Percentiles rank a stretch among this genome's conserved stretches.
Evolutionary conservation across 1,140 invertebrate genomes (phyloP).

Genomic region (Diorhabda carinulata): DNA sequence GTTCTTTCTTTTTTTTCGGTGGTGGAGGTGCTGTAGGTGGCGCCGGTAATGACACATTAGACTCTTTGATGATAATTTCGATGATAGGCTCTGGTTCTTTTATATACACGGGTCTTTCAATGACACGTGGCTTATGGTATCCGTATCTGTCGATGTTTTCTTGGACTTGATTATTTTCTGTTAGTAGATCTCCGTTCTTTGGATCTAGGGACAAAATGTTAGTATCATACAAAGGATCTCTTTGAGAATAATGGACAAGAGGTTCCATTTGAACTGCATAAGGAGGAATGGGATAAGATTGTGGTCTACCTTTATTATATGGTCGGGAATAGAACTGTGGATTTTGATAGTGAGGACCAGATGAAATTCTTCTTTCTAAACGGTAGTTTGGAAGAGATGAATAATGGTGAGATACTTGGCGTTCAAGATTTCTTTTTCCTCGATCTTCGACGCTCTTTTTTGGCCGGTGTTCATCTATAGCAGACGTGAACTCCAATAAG

Average conservation of each 20-base stretch:
- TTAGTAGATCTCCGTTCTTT: constrained; percentile 52
- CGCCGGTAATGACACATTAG: constrained; percentile 74
- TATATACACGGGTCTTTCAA: constrained; percentile 56
- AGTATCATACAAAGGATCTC: constrained; percentile 69
- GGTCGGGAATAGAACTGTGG: constrained; percentile 42
- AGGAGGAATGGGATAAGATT: constrained; percentile 54
- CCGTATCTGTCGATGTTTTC: constrained; percentile 40
- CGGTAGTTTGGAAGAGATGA: constrained; percentile 52
- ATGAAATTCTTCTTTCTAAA: constrained; percentile 47
- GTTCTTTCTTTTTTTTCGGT: constrained; percentile 67
- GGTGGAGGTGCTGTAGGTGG: constrained; percentile 52
- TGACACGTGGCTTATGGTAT: constrained; percentile 47
- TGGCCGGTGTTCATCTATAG: constrained; percentile 47
- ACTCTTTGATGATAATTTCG: constrained; percentile 87
- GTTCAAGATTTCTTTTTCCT: constrained; percentile 55
- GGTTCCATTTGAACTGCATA: constrained; percentile 79
- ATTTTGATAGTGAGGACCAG: constrained; percentile 31
- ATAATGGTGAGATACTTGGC: constrained; percentile 50
- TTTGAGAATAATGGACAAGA: constrained; percentile 70
- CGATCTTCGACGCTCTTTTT: constrained; percentile 49
- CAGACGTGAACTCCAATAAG: constrained; percentile 28
- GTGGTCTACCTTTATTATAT: constrained; percentile 52
- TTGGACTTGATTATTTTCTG: constrained; percentile 48
- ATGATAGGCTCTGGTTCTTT: constrained; percentile 84
- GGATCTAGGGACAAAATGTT: constrained; percentile 51